Evolutionary conservation across 53 echinoderm and acorn worm species (phyloP), one percentile per base, ranked within the genome.

Genomic region (Luidia sarsii): DNA sequence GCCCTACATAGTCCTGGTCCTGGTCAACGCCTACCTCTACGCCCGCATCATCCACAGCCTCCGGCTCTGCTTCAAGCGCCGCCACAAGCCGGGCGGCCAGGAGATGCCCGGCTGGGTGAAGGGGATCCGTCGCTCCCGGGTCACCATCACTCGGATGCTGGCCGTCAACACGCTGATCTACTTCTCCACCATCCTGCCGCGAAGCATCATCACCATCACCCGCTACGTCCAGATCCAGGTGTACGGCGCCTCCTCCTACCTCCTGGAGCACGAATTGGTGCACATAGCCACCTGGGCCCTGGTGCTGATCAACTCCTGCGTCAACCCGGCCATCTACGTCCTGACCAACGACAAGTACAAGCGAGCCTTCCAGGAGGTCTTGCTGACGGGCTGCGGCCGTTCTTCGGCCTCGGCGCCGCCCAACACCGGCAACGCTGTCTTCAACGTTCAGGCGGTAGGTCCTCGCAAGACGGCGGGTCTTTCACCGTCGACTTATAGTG

Each of bases 291-390:
- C 6, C 41, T 41, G 6, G 6, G 11, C 6, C 11, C 2, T 36
- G 34, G 19, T 70, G 8, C 52, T 70, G 45, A 22, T 51, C 51
- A 51, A 51, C 19, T 70, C 70, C 13, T 48, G 52, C 53, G 36
- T 52, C 36, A 70, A 70, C 33, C 70, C 70, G 7, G 16, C 51
- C 32, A 33, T 70, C 2, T 70, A 70, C 34, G 36, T 18, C 53
- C 31, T 70, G 31, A 70, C 53, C 70, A 70, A 70, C 13, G 33
- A 4, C 0, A 50, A 15, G 0, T 70, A 70, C 70, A 70, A 45
- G 22, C 70, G 29, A 36, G 70, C 50, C 19, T 70, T 70, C 53
- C 50, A 20, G 0, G 52, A 50, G 27, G 70, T 50, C 9, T 51
- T 70, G 21, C 32, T 70, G 51, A 3, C 70, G 6, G 41, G 41